Evolutionary conservation across 2,888 invertebrate genomes (phyloP).

Genomic region (Torymus tubicola): DNA sequence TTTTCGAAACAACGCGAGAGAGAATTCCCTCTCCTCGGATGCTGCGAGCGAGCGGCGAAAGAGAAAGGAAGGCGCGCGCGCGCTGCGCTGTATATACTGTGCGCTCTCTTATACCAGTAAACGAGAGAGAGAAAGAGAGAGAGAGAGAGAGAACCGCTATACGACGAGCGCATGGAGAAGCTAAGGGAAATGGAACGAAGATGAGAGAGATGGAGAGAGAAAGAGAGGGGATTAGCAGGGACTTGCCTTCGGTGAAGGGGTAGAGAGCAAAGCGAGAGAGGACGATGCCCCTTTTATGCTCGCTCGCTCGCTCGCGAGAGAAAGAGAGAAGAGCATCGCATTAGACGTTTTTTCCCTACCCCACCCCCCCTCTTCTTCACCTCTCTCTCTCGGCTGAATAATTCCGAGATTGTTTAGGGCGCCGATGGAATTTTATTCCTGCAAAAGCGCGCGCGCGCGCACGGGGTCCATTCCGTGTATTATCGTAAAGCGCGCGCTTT

Average conservation of each 20-base stretch:
- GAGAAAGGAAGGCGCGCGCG: slow-evolving; percentile 56
- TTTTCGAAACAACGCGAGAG: slow-evolving; percentile 47
- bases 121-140: slow-evolving; percentile 5
- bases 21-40: background rate
- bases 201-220: slow-evolving; percentile 45
- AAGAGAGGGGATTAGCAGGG: slow-evolving; percentile 48
- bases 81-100: too few relatives aligned
- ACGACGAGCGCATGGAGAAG: slow-evolving; percentile 32
- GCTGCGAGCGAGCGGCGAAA: slow-evolving; percentile 33
- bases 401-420: slow-evolving; percentile 19
- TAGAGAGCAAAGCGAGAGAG: slow-evolving; percentile 35
- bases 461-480: too few relatives aligned
- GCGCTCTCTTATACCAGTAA: too few relatives aligned
- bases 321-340: background rate
- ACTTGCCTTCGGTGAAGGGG: slow-evolving; percentile 44
- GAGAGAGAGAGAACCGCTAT: slow-evolving; percentile 37
- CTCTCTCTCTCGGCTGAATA: background rate
- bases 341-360: slow-evolving; percentile 7
- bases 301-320: slow-evolving; percentile 14
- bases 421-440: background rate
- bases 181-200: slow-evolving; percentile 53
- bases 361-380: too few relatives aligned
- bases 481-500: too few relatives aligned
- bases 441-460: too few relatives aligned
- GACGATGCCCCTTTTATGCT: slow-evolving; percentile 56